A percentile compares a stretch with the other conserved stretches of the same genome.
phyloP scores from a whole-genome alignment of 2,888 invertebrate species.

The Abrostola triplasia region DNA sequence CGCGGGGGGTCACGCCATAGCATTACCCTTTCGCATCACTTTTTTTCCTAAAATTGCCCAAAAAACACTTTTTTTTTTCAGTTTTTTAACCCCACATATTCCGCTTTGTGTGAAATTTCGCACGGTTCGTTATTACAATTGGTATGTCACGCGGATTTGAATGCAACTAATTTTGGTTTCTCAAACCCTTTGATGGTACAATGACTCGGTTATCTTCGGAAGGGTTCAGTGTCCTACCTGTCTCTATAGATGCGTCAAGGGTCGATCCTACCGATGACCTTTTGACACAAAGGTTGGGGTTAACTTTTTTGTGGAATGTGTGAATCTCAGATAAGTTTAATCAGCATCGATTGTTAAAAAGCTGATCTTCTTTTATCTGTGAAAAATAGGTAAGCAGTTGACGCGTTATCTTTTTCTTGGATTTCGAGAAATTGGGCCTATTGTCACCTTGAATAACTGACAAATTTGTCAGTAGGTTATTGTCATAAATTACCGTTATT shows the following conservation, averaged over 20 bases:
- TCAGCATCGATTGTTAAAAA: conserved; percentile 68
- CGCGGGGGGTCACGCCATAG: conserved; percentile 68
- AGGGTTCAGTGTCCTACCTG: conserved; percentile 76
- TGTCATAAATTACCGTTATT: conserved; percentile 6
- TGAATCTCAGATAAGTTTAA: conserved; percentile 72
- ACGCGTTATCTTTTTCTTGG: conserved; percentile 29
- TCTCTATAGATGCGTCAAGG: conserved; percentile 73
- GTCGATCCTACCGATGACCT: conserved; percentile 81
- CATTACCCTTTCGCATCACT: conserved; percentile 69
- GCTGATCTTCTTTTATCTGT: conserved; percentile 40
- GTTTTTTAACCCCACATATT: conserved; percentile 54
- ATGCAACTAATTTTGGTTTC: conserved; percentile 84
- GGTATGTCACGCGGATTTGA: conserved; percentile 79
- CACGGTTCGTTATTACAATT: conserved; percentile 83
- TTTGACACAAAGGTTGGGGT: conserved; percentile 66
- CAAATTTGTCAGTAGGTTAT: conserved; percentile 20
- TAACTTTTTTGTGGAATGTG: conserved; percentile 72
- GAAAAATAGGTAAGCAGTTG: conserved; percentile 22
- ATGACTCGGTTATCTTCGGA: conserved; percentile 72
- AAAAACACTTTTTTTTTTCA: conserved; percentile 61
- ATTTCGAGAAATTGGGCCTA: conserved; percentile 10
- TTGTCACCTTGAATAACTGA: conserved; percentile 29
- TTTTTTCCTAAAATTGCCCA: conserved; percentile 54
- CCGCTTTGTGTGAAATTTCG: conserved; percentile 79
- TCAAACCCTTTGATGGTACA: conserved; percentile 75